Conservation (phyloP, 2,888 invertebrate species). For the Zhuqinia jingwanae region DNA sequence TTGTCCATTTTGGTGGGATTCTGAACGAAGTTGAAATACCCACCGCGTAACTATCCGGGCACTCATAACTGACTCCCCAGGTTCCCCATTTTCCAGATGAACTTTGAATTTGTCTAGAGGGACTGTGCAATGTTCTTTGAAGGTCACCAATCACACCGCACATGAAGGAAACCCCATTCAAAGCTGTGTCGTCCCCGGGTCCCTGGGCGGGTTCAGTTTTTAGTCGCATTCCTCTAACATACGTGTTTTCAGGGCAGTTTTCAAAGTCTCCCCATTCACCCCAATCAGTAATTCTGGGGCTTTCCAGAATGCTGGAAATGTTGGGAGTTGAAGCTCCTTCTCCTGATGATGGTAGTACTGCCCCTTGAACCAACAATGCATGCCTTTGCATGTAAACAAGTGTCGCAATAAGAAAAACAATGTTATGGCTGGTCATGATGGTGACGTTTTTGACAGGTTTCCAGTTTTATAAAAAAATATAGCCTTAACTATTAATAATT, state of each 20-base stretch:
- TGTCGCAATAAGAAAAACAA: no score
- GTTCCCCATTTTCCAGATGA: constrained; percentile 73
- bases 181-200: constrained; percentile 70
- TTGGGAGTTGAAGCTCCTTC: neutral
- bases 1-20: constrained; percentile 61
- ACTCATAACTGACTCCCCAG: constrained; percentile 72
- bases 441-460: no score
- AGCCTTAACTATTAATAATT: no score
- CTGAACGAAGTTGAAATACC: constrained; percentile 77
- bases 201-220: constrained; percentile 73
- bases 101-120: constrained; percentile 65
- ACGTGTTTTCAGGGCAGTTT: constrained; percentile 70
- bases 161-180: constrained; percentile 69
- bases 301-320: constrained; percentile 8
- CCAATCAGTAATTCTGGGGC: constrained; percentile 73
- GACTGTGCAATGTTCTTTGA: constrained; percentile 44
- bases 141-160: constrained; percentile 59
- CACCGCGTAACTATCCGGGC: constrained; percentile 67
- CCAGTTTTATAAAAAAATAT: no score
- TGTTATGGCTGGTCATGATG: no score
- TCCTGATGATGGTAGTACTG: no score
- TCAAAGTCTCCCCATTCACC: constrained; percentile 75
- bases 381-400: no score
- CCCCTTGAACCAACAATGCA: no score
- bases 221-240: constrained; percentile 74